These are phyloP conservation scores for Taurulus bubalis DNA, from an alignment of 2,113 vertebrate species.

Conservation along the genomic window DNA sequence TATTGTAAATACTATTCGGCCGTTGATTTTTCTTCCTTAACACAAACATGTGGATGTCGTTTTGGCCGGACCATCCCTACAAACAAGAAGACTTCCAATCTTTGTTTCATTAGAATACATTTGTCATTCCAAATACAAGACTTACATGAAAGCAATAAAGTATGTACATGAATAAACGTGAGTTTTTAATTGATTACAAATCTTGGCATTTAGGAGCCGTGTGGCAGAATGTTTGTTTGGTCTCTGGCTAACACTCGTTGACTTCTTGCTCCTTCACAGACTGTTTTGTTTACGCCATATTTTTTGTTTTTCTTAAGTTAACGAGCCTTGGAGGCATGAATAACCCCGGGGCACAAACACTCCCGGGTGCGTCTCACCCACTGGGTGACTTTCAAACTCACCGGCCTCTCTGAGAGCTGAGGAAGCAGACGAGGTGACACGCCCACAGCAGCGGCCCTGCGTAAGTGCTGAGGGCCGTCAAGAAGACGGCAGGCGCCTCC, in stretches of 20 bases:
- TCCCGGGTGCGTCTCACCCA: not conserved
- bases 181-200: not conserved
- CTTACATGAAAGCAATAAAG: not conserved
- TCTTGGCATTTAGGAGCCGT: not conserved
- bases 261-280: not conserved
- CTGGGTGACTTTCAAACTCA: conserved; percentile 58
- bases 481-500: conserved; percentile 89
- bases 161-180: not conserved
- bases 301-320: not conserved
- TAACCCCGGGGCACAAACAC: not conserved
- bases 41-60: not conserved
- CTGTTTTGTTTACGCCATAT: not conserved
- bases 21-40: not conserved
- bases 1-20: not conserved
- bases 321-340: not conserved
- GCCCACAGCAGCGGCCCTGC: conserved; percentile 94
- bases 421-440: conserved; percentile 90
- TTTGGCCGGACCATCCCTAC: not conserved
- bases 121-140: not conserved
- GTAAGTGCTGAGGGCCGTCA: conserved; percentile 91
- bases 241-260: not conserved
- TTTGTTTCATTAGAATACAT: not conserved
- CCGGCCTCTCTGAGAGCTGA: conserved; percentile 89
- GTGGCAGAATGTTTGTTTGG: not conserved
- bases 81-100: not conserved